Evolutionary conservation across 2,888 invertebrate species (phyloP).

Genomic region (Caenorhabditis panamensis): DNA sequence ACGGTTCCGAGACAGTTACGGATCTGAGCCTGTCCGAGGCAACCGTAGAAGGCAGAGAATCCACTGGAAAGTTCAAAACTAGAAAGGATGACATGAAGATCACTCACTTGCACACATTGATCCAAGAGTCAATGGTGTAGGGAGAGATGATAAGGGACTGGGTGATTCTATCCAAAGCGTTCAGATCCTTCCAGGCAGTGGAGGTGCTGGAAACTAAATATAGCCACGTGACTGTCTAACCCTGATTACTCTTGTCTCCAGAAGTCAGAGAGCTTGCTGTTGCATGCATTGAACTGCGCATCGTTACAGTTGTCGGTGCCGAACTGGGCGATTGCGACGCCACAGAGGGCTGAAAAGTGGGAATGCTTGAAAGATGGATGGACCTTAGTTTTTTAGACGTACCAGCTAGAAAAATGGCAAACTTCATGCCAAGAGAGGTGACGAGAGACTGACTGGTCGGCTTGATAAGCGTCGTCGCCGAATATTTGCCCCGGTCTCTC

Average conservation of each 20-base stretch:
- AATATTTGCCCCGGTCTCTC: conserved; percentile 47
- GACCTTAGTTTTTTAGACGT: conserved; percentile 10
- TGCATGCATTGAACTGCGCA: conserved; percentile 54
- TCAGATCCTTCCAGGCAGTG: conserved; percentile 56
- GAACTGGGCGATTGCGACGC: conserved; percentile 22
- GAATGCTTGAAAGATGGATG: background rate
- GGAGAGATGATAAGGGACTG: conserved; percentile 60
- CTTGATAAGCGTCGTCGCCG: conserved; percentile 40
- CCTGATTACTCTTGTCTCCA: conserved; percentile 61
- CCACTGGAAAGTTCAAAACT: conserved; percentile 56
- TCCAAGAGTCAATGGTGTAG: conserved; percentile 60
- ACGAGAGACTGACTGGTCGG: conserved; percentile 28
- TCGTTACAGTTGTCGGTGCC: conserved; percentile 61
- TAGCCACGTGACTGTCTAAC: background rate
- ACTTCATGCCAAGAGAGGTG: conserved; percentile 57
- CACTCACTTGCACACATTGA: conserved; percentile 68
- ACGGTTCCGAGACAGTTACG: conserved; percentile 67
- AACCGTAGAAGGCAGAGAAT: conserved; percentile 64
- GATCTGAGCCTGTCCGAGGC: conserved; percentile 65
- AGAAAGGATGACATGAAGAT: background rate
- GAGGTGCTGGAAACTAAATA: conserved; percentile 37
- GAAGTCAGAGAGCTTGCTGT: conserved; percentile 42
- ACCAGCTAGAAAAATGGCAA: conserved; percentile 52
- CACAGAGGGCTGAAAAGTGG: conserved; percentile 36
- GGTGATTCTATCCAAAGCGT: conserved; percentile 48